These are phyloP conservation scores for Diarsia mendica DNA, from an alignment of 2,888 invertebrate species.

Conservation along the genomic window DNA sequence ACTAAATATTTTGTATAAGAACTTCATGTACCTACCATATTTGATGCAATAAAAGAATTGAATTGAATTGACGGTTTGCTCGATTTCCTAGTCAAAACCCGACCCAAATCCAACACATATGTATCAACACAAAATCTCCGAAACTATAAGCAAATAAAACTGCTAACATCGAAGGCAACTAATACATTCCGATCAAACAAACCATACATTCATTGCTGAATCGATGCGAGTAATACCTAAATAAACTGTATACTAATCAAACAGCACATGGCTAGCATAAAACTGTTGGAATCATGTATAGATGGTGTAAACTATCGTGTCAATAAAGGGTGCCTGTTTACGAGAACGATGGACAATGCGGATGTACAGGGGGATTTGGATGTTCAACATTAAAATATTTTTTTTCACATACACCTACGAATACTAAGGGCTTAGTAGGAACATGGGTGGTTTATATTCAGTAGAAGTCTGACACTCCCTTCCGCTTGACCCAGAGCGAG, in stretches of 20 bases:
- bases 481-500: too few species aligned
- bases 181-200: slow-evolving; percentile 70
- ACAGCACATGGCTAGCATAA: slow-evolving; percentile 78
- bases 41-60: too few species aligned
- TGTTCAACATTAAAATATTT: neutral
- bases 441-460: too few species aligned
- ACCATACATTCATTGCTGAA: slow-evolving; percentile 66
- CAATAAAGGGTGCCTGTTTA: slow-evolving; percentile 73
- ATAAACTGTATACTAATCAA: slow-evolving; percentile 74
- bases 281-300: slow-evolving; percentile 67
- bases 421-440: too few species aligned
- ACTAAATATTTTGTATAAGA: too few species aligned
- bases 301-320: slow-evolving; percentile 66
- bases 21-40: too few species aligned
- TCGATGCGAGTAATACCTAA: slow-evolving; percentile 67
- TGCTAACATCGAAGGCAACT: slow-evolving; percentile 55
- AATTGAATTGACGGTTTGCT: too few species aligned
- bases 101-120: slow-evolving; percentile 36
- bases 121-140: slow-evolving; percentile 52
- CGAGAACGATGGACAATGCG: slow-evolving; percentile 61
- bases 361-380: slow-evolving; percentile 51
- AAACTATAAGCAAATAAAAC: slow-evolving; percentile 60
- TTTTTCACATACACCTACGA: too few species aligned
- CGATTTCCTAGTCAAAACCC: slow-evolving; percentile 9
- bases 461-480: too few species aligned